Evolutionary conservation across 2,888 invertebrate species (phyloP).

Genomic region (Hydrotaea cyrtoneurina): DNA sequence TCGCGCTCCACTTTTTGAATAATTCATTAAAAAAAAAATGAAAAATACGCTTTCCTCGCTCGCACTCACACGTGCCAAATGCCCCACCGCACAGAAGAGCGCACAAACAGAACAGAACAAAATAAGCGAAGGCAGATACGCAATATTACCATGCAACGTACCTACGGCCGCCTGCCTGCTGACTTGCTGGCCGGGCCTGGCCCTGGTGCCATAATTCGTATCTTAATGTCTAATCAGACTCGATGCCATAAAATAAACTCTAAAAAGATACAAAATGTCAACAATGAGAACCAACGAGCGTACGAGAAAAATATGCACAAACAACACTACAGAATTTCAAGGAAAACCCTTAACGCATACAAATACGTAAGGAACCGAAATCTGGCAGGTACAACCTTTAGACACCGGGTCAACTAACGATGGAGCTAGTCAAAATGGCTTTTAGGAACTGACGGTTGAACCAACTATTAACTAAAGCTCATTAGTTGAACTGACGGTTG

Average conservation of each 20-base stretch:
- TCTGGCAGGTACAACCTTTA: neutral
- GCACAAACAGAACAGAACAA: neutral
- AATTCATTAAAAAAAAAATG: constrained; percentile 31
- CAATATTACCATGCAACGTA: neutral
- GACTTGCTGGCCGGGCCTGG: constrained; percentile 19
- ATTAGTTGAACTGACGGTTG: too few species aligned
- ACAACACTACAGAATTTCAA: neutral
- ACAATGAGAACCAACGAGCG: neutral
- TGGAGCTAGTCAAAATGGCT: too few species aligned
- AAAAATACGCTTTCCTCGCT: neutral
- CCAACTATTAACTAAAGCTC: too few species aligned
- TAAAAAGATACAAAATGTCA: constrained; percentile 48
- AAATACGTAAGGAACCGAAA: neutral
- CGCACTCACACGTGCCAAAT: neutral
- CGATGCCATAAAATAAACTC: constrained; percentile 41
- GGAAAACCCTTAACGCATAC: neutral
- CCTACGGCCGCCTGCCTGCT: neutral
- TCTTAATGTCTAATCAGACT: constrained; percentile 55
- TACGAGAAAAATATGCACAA: neutral
- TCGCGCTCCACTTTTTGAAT: constrained; percentile 51
- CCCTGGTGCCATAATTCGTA: constrained; percentile 61
- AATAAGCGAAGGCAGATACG: constrained; percentile 5
- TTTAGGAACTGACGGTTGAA: too few species aligned
- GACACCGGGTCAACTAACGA: too few species aligned
- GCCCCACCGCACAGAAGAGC: neutral